phyloP scores from a whole-genome alignment of 37 sponge, comb jelly and placozoan genomes.

The Mnemiopsis leidyi region DNA sequence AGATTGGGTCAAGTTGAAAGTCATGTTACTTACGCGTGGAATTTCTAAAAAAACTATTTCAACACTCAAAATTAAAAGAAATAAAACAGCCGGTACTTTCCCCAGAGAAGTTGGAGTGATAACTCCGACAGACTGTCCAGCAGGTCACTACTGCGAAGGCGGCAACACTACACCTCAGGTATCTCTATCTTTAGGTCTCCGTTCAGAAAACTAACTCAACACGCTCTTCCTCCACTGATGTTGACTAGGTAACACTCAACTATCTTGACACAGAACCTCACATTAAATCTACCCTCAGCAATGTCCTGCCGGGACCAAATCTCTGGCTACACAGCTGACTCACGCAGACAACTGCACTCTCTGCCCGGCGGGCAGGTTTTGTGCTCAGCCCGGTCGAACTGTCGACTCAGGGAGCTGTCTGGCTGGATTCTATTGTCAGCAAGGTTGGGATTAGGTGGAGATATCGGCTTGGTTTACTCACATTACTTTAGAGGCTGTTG shows the following conservation, averaged over 20 bases:
- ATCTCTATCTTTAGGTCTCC: not conserved
- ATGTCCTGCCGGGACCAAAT: conserved; percentile 60
- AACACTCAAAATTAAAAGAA: no score
- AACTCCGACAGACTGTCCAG: conserved; percentile 57
- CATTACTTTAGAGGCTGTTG: no score
- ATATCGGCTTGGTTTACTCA: no score
- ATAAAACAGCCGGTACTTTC: no score
- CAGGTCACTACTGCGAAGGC: conserved; percentile 64
- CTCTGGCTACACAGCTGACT: conserved; percentile 12
- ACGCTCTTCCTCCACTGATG: no score
- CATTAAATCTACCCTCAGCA: no score
- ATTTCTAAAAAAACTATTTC: no score
- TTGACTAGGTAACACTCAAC: no score
- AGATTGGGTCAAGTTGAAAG: no score
- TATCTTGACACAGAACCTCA: no score
- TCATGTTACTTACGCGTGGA: no score
- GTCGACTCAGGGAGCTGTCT: conserved; percentile 22
- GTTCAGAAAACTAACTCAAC: no score
- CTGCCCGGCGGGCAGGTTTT: conserved; percentile 66
- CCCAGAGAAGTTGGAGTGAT: conserved; percentile 62
- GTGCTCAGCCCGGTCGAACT: not conserved
- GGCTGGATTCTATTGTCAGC: conserved; percentile 54
- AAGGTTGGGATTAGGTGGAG: not conserved
- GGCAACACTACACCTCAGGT: conserved; percentile 30
- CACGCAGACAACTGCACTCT: not conserved